phyloP scores from a whole-genome alignment of 2,797 vertebrate species.

The Hydrolagus colliei region DNA sequence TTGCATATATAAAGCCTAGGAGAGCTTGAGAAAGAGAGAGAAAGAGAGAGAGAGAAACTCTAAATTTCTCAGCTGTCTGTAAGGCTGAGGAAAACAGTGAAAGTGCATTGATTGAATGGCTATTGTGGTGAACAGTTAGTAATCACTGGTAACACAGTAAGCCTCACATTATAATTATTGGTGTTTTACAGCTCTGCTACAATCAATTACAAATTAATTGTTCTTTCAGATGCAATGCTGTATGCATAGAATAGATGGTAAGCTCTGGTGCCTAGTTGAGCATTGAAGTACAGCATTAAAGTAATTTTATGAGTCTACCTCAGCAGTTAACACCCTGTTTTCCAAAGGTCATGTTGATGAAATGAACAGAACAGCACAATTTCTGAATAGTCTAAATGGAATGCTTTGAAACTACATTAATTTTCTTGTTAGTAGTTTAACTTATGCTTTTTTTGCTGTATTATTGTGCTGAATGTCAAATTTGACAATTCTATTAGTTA shows the following conservation, averaged over 20 bases:
- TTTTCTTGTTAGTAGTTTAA: conserved; percentile 38
- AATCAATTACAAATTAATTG: neutral
- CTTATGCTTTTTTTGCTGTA: conserved; percentile 33
- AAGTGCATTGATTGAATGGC: neutral
- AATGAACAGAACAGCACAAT: conserved; percentile 18
- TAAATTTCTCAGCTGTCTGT: neutral
- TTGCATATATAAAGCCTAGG: neutral
- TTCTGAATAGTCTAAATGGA: neutral
- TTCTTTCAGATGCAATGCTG: neutral
- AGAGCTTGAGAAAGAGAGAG: neutral
- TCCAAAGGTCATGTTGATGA: neutral
- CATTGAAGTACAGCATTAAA: neutral
- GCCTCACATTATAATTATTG: neutral
- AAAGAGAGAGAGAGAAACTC: neutral
- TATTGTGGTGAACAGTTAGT: neutral
- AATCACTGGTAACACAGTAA: neutral
- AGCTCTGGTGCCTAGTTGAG: neutral
- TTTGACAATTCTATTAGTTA: conserved; percentile 41
- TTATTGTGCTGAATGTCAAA: conserved; percentile 35
- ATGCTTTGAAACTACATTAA: conserved; percentile 33
- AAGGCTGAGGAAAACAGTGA: neutral
- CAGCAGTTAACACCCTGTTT: conserved; percentile 13
- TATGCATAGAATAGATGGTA: neutral
- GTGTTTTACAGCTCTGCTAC: neutral
- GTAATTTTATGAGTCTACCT: conserved; percentile 10